Evolutionary conservation across 2,797 vertebrate genomes (phyloP), one percentile per base, ranked within the genome.

Genomic region (Ptychobarbus kaznakovi): DNA sequence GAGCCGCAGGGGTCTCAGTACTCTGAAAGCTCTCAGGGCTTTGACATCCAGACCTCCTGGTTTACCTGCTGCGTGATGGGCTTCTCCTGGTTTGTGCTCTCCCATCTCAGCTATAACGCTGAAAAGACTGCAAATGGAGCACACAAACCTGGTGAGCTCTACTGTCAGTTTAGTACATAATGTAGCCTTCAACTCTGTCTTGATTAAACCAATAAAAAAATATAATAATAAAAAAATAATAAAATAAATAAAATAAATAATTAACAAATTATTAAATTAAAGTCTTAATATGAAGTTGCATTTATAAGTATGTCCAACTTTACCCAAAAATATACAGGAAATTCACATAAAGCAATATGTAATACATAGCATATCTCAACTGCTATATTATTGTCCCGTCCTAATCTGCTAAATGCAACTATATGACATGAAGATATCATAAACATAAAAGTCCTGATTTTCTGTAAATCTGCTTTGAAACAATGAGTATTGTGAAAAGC

Each of bases 1-100:
- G 88, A 99, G 96, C 86, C 98, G 95, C 80, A 99, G 96, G 90
- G 98, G 98, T 90, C 98, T 93, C 89, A 99, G 87, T 87, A 99
- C 98, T 92, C 98, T 96, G 91, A 99, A 99, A 90, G 98, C 98
- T 93, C 98, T 94, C 86, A 99, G 95, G 84, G 98, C 98, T 94
- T 99, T 99, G 91, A 99, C 98, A 86, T 99, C 98, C 92, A 99
- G 96, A 88, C 98, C 98, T 91, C 98, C 98, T 80, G 98, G 97
- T 93, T 99, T 99, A 79, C 97, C 98, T 61, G 97, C 96, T 42
- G 95, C 88, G 0, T 97, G 96, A 93, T 96, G 95, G 7, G 96
- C 94, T 0, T 96, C 94, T 0, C 95, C 93, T 1, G 81, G 91
- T 44, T 98, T 94, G 6, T 96, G 90, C 32, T 96, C 89, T 88